Conservation (phyloP, 2,113 vertebrate species). For the Ochotona curzoniae region DNA sequence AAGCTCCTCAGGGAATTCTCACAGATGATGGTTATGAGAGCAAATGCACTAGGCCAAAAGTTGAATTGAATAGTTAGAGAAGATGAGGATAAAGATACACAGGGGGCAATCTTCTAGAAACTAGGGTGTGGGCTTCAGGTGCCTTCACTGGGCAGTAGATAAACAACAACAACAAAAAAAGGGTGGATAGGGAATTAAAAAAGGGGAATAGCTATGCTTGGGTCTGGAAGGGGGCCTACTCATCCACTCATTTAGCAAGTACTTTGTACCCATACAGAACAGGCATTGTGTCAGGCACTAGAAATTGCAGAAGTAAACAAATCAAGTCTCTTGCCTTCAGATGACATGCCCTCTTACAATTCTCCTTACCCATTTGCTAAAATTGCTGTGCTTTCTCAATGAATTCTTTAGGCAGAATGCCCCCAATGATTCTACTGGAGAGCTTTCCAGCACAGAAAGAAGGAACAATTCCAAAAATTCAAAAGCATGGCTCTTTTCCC, state of each 20-base stretch:
- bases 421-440: not conserved
- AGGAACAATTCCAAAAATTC: not conserved
- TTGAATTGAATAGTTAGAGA: slow-evolving; percentile 5
- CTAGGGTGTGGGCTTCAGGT: not conserved
- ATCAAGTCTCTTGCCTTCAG: not conserved
- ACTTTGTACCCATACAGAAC: not conserved
- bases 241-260: not conserved
- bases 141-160: not conserved
- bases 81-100: not conserved
- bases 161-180: not conserved
- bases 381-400: not conserved
- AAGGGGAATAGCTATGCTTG: not conserved
- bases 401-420: not conserved
- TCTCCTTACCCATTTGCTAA: not conserved
- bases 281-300: not conserved
- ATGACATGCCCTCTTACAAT: not conserved
- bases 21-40: not conserved
- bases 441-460: not conserved
- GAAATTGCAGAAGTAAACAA: not conserved
- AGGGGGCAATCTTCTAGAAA: not conserved
- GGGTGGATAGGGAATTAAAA: no score
- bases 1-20: not conserved
- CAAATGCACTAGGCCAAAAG: slow-evolving; percentile 7
- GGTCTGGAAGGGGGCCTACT: not conserved
- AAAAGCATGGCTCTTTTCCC: not conserved